These are phyloP conservation scores for Aspidapion aeneum DNA, from an alignment of 2,888 invertebrate species.

Conservation along the genomic window DNA sequence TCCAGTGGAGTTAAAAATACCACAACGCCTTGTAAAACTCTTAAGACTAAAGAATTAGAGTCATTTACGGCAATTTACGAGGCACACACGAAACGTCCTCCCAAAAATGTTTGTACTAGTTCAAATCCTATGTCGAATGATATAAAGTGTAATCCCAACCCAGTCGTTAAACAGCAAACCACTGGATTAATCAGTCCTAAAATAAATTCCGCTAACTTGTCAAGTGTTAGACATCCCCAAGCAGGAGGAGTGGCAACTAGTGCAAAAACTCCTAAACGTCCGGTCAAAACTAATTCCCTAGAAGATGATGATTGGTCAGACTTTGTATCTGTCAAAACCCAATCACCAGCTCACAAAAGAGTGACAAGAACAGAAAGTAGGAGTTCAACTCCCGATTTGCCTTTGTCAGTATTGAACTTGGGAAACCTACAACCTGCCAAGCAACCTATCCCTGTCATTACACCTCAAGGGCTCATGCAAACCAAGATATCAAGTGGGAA, in stretches of 20 bases:
- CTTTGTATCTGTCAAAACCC: constrained; percentile 49
- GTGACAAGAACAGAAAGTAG: constrained; percentile 29
- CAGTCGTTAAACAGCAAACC: background rate
- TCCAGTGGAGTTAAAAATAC: background rate
- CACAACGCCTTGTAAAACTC: background rate
- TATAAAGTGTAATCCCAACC: background rate
- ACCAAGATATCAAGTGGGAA: constrained; percentile 37
- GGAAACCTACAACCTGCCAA: constrained; percentile 41
- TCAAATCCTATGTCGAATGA: background rate
- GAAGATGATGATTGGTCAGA: constrained; percentile 62
- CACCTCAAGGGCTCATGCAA: constrained; percentile 43
- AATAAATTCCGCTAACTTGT: background rate
- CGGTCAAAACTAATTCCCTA: constrained; percentile 5
- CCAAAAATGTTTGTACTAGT: background rate
- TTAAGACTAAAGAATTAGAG: background rate
- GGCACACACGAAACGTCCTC: background rate
- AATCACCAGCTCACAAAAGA: constrained; percentile 32
- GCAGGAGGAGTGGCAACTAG: no score
- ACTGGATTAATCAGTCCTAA: background rate
- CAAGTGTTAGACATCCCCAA: background rate
- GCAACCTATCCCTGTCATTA: constrained; percentile 44
- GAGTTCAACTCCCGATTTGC: constrained; percentile 41
- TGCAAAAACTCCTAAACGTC: background rate
- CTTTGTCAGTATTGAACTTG: constrained; percentile 44
- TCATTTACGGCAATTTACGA: background rate